Percentiles rank a stretch among this genome's conserved stretches.
These are phyloP conservation scores for Rhamphomyia laevipes DNA, from an alignment of 2,888 invertebrate genomes.

Conservation along the genomic window DNA sequence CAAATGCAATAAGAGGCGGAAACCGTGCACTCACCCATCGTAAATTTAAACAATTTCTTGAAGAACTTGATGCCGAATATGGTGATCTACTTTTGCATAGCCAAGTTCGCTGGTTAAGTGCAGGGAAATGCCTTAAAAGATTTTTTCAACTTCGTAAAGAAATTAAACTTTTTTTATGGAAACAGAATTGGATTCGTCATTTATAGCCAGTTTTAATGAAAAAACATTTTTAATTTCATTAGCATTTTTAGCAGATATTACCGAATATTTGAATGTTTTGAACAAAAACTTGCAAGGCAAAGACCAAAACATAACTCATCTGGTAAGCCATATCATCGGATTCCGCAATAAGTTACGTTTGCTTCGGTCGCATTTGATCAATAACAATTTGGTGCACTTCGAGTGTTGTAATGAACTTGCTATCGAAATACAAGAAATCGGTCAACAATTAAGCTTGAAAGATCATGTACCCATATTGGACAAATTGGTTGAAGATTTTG, in stretches of 20 bases:
- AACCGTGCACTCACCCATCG: constrained; percentile 1
- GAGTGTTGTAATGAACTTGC: too few relatives aligned
- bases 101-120: constrained; percentile 15
- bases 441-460: neutral
- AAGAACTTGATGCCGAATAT: constrained; percentile 11
- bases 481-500: neutral
- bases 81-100: constrained; percentile 12
- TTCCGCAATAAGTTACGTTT: neutral
- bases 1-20: neutral
- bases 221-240: neutral
- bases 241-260: constrained; percentile 3
- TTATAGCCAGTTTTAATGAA: neutral
- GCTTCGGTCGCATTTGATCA: too few relatives aligned
- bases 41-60: constrained; percentile 13
- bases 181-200: neutral
- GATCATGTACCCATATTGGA: neutral
- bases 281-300: neutral
- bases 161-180: constrained; percentile 8
- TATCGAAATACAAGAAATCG: too few relatives aligned
- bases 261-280: constrained; percentile 2
- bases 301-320: neutral
- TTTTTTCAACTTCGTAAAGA: constrained; percentile 12
- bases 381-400: too few relatives aligned
- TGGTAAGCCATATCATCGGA: neutral
- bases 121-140: constrained; percentile 12